Evolutionary conservation across 2,797 vertebrate species (phyloP).

Genomic region (Sebastes elongatus): DNA sequence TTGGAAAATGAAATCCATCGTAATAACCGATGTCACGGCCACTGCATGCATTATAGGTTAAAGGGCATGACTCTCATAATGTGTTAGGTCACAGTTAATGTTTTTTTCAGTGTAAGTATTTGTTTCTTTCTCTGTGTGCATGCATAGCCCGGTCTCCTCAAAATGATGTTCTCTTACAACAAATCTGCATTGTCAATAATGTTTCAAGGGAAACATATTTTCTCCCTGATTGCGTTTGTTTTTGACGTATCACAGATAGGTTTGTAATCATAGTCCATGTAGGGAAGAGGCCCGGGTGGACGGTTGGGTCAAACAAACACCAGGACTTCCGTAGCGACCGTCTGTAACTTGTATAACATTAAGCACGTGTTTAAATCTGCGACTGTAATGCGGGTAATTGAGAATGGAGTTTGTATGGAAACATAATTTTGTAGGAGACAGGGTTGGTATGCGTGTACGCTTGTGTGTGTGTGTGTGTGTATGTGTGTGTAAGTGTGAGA

Average conservation of each 20-base stretch:
- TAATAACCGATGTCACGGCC: not conserved
- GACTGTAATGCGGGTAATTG: not conserved
- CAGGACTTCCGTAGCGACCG: not conserved
- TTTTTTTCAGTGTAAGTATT: not conserved
- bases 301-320: not conserved
- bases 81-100: not conserved
- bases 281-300: not conserved
- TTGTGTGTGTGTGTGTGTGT: not conserved
- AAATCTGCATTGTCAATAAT: not conserved
- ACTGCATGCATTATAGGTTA: not conserved
- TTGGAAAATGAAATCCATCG: not conserved
- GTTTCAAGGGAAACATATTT: not conserved
- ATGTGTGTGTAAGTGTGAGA: not conserved
- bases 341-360: too few species aligned
- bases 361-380: not conserved
- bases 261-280: not conserved
- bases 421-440: not conserved
- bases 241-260: not conserved
- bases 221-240: not conserved
- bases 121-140: not conserved
- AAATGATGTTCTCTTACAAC: not conserved
- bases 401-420: not conserved
- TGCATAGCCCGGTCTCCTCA: not conserved
- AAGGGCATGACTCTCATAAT: not conserved
- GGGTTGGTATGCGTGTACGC: not conserved